Evolutionary conservation across 2,113 vertebrate genomes (phyloP).

Genomic region (Leptobrachium ailaonicum): DNA sequence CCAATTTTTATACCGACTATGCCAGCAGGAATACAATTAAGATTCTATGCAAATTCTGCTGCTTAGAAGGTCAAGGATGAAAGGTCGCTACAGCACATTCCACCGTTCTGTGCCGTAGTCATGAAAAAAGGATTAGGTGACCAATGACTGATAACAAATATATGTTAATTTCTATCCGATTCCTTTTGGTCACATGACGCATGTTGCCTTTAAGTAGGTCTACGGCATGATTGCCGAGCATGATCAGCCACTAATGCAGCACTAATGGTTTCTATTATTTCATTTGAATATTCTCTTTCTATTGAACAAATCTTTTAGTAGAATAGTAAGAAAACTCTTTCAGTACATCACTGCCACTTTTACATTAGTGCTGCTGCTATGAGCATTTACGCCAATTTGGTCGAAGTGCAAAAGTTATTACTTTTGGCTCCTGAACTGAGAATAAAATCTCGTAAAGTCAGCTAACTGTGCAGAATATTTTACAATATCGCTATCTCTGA

Average conservation of each 20-base stretch:
- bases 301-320: constrained; percentile 43
- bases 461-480: constrained; percentile 53
- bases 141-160: constrained; percentile 32
- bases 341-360: constrained; percentile 51
- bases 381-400: constrained; percentile 53
- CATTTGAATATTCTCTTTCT: constrained; percentile 41
- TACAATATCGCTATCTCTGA: constrained; percentile 48
- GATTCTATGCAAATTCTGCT: constrained; percentile 36
- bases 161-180: constrained; percentile 28
- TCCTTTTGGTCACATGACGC: constrained; percentile 21
- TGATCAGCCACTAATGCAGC: constrained; percentile 27
- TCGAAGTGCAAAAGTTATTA: constrained; percentile 52
- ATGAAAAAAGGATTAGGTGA: constrained; percentile 38
- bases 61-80: constrained; percentile 34
- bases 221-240: constrained; percentile 11
- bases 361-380: constrained; percentile 50
- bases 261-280: constrained; percentile 43
- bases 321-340: constrained; percentile 22
- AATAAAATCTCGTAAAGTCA: constrained; percentile 54
- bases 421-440: constrained; percentile 53
- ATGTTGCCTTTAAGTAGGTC: constrained; percentile 32
- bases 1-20: neutral
- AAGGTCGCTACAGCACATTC: constrained; percentile 9
- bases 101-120: neutral
- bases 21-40: constrained; percentile 8